Percentiles rank a stretch among this genome's conserved stretches.
Evolutionary conservation across 2,113 vertebrate genomes (phyloP).

Genomic region (Cnemophilus loriae): DNA sequence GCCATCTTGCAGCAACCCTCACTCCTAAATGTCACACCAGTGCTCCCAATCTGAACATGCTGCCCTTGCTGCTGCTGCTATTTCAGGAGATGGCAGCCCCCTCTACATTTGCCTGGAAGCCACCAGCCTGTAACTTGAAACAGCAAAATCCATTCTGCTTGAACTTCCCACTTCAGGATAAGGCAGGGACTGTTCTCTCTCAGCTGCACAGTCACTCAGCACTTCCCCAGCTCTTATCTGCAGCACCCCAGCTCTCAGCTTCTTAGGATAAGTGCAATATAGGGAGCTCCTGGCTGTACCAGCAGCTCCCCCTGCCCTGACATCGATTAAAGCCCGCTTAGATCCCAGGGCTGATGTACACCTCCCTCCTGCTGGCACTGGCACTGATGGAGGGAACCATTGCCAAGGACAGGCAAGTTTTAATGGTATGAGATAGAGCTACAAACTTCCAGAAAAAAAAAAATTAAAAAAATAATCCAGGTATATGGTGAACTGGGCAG

Average conservation of each 20-base stretch:
- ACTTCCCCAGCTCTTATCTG: slow-evolving; percentile 14
- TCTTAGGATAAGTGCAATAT: not conserved
- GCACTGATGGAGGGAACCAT: not conserved
- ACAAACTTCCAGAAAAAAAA: not conserved
- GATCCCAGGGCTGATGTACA: not conserved
- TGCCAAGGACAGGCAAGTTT: not conserved
- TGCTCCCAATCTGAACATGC: not conserved
- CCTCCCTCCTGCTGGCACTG: not conserved
- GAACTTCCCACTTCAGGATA: slow-evolving; percentile 52
- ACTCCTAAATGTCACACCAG: not conserved
- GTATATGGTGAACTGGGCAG: not conserved
- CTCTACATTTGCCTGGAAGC: not conserved
- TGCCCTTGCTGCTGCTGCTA: slow-evolving; percentile 14
- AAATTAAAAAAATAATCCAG: not conserved
- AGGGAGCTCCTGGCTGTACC: slow-evolving; percentile 20
- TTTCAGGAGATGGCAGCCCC: slow-evolving; percentile 48
- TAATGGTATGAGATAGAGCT: not conserved
- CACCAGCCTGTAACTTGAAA: slow-evolving; percentile 48
- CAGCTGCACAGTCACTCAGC: slow-evolving; percentile 44
- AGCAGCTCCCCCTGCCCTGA: not conserved
- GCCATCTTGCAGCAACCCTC: not conserved
- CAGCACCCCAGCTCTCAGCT: not conserved
- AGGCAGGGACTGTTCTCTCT: slow-evolving; percentile 48
- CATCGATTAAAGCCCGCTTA: not conserved
- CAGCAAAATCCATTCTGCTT: slow-evolving; percentile 24